Base-by-base conservation (phyloP, 2,113 vertebrate species). In the Platichthys flesus region DNA sequence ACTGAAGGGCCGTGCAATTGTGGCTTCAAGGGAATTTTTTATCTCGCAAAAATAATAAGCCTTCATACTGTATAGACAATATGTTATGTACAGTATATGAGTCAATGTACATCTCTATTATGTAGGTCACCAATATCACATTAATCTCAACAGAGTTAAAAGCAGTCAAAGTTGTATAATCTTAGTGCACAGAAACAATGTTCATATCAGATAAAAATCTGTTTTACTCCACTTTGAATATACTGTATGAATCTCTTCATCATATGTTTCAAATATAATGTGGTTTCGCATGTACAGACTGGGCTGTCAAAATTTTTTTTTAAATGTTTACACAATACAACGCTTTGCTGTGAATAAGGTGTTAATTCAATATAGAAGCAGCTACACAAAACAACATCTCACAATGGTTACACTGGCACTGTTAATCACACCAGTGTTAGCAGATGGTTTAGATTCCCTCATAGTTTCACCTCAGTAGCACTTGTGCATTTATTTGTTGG, bases 11-110 rank as follows among this genome's bases (percentile, higher is more conserved):
- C 20, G 0, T 51, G 35, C 26, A 20, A 55, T 71, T 76, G 67
- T 70, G 26, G 28, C 14, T 65, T 2, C 31, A 6, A 31, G 31
- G 31, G 31, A 7, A 31, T 31, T 31, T 31, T 31, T 31, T 71
- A 67, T 73, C 2, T 81, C 56, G 20, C 55, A 40, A 67, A 78
- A 31, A 15, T 26, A 81, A 57, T 58, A 51, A 15, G 26, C 0
- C 37, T 65, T 42, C 28, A 57, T 59, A 14, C 45, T 21, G 18
- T 42, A 73, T 37, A 18, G 16, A 49, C 45, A 49, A 49, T 49
- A 7, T 49, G 9, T 13, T 42, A 3, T 49, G 52, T 47, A 66
- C 37, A 62, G 5, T 42, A 42, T 5, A 59, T 3, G 1, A 45
- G 56, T 66, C 9, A 65, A 26, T 65, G 31, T 40, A 12, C 28